A percentile compares a stretch with the other conserved stretches of the same genome.
These are phyloP conservation scores for Campylomormyrus numenius DNA, from an alignment of 2,113 vertebrate genomes.

Conservation along the genomic window DNA sequence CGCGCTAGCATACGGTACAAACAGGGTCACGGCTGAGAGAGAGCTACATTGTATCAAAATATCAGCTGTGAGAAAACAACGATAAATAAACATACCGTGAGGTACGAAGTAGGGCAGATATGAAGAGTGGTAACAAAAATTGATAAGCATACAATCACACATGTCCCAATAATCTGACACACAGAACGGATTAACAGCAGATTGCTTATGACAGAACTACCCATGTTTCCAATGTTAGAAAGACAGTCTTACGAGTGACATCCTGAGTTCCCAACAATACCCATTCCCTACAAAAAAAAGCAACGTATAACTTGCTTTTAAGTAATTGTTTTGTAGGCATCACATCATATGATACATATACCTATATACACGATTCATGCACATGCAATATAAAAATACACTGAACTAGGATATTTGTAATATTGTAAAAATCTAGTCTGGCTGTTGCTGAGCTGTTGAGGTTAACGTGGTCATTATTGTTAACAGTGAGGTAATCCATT, in stretches of 20 bases:
- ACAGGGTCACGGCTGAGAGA: not conserved
- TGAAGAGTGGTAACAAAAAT: not conserved
- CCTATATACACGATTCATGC: slow-evolving; percentile 13
- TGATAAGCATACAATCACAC: not conserved
- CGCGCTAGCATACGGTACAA: not conserved
- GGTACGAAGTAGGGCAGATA: not conserved
- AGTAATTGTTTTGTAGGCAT: not conserved
- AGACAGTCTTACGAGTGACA: slow-evolving; percentile 6
- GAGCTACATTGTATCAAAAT: not conserved
- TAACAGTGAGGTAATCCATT: slow-evolving; percentile 18
- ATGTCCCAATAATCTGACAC: not conserved
- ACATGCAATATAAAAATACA: slow-evolving; percentile 19
- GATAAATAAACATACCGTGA: not conserved
- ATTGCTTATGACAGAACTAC: not conserved
- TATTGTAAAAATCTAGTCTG: slow-evolving; percentile 13
- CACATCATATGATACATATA: slow-evolving; percentile 5
- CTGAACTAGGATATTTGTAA: slow-evolving; percentile 6
- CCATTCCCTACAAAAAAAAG: slow-evolving; percentile 1
- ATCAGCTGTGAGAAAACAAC: not conserved
- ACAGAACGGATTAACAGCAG: not conserved
- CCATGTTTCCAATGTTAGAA: not conserved
- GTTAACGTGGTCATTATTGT: slow-evolving; percentile 14
- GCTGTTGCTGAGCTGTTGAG: slow-evolving; percentile 10
- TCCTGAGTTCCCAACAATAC: slow-evolving; percentile 8
- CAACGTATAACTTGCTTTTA: slow-evolving; percentile 11